Evolutionary conservation across 1,140 invertebrate species (phyloP).

Genomic region (Cyclargus thomasi): DNA sequence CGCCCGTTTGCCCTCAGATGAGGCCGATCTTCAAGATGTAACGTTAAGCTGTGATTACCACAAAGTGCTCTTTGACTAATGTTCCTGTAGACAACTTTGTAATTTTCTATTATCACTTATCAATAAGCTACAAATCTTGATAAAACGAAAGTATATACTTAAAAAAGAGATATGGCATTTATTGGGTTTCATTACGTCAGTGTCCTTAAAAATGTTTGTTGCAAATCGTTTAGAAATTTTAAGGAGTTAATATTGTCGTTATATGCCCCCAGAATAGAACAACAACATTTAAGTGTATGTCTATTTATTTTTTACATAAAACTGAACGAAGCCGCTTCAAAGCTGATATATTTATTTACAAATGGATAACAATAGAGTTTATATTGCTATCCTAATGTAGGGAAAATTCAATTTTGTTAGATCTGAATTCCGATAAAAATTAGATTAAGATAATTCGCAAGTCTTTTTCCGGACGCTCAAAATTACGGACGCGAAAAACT

Average conservation of each 20-base stretch:
- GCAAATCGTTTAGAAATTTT: no score
- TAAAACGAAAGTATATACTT: neutral
- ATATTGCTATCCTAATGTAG: slow-evolving; percentile 15
- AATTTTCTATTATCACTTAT: neutral
- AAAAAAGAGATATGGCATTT: no score
- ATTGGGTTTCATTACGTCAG: no score
- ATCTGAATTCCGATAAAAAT: slow-evolving; percentile 18
- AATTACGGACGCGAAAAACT: slow-evolving; percentile 15
- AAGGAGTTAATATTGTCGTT: no score
- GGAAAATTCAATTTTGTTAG: slow-evolving; percentile 15
- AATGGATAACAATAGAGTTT: slow-evolving; percentile 13
- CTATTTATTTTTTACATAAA: neutral
- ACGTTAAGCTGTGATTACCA: neutral
- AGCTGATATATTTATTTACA: neutral
- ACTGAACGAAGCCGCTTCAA: neutral
- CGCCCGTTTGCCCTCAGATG: neutral
- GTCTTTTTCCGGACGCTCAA: slow-evolving; percentile 13
- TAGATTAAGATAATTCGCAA: slow-evolving; percentile 16
- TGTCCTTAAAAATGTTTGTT: no score
- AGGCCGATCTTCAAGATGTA: neutral
- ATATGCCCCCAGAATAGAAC: no score
- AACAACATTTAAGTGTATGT: no score
- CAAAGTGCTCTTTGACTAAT: neutral
- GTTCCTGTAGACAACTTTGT: neutral
- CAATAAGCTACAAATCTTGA: neutral